A percentile compares a stretch with the other conserved stretches of the same genome.
These are phyloP conservation scores for Xyrichtys novacula DNA, from an alignment of 2,797 vertebrate species.

Conservation along the genomic window DNA sequence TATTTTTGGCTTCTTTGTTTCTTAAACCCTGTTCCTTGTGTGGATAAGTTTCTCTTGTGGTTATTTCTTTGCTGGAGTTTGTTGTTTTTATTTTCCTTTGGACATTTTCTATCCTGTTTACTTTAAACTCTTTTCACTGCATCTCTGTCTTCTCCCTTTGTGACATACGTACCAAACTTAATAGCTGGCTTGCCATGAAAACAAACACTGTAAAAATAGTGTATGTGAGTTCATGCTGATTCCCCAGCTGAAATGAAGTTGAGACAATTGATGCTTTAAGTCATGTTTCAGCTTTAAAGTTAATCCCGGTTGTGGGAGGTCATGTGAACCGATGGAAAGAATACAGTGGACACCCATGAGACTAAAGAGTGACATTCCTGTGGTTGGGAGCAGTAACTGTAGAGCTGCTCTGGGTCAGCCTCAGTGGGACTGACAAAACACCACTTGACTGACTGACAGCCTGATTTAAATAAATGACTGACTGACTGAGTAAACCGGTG, in stretches of 20 bases:
- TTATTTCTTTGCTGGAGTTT: too few relatives aligned
- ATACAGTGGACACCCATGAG: conserved; percentile 67
- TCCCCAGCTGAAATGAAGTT: background rate
- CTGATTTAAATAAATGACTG: conserved; percentile 37
- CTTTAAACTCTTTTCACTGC: too few relatives aligned
- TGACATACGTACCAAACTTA: too few relatives aligned
- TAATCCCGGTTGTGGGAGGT: conserved; percentile 58
- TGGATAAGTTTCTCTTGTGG: too few relatives aligned
- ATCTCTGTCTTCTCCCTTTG: too few relatives aligned
- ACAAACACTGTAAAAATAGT: conserved; percentile 16
- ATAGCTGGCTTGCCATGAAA: background rate
- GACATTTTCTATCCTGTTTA: too few relatives aligned
- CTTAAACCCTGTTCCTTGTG: too few relatives aligned
- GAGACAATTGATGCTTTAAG: conserved; percentile 5
- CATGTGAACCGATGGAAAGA: conserved; percentile 74
- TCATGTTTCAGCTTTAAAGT: conserved; percentile 37
- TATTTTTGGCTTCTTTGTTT: too few relatives aligned
- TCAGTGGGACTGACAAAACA: conserved; percentile 48
- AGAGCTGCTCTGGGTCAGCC: conserved; percentile 46
- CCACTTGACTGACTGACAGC: conserved; percentile 40
- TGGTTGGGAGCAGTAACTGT: conserved; percentile 47
- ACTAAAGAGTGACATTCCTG: conserved; percentile 73
- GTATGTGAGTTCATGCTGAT: background rate
- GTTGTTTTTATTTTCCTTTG: too few relatives aligned
- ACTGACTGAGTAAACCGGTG: conserved; percentile 18